Percentiles rank a stretch among this genome's conserved stretches.
phyloP scores from a whole-genome alignment of 2,888 invertebrate genomes.

The Orthosia gothica region DNA sequence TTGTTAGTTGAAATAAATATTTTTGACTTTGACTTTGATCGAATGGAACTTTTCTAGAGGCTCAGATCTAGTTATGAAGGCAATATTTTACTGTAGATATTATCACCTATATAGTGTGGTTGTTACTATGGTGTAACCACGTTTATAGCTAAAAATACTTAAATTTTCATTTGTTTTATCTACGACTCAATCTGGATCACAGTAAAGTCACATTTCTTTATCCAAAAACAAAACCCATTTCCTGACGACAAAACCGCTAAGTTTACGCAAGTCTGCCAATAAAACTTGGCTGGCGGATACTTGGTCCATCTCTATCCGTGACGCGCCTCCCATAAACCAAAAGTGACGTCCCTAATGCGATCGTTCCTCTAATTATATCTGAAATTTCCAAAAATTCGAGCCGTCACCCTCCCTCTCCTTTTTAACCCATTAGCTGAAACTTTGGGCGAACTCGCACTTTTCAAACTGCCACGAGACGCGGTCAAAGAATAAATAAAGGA shows the following conservation, averaged over 20 bases:
- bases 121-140: no score
- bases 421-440: slow-evolving; percentile 88
- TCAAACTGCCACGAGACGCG: slow-evolving; percentile 73
- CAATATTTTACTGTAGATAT: no score
- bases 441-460: slow-evolving; percentile 83
- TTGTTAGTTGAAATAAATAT: no score
- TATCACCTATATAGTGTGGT: no score
- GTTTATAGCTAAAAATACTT: no score
- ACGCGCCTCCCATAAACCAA: slow-evolving; percentile 84
- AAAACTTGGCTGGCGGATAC: slow-evolving; percentile 73
- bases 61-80: no score
- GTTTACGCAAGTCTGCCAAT: slow-evolving; percentile 75
- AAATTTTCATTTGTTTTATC: no score
- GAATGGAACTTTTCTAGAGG: no score
- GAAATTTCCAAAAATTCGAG: slow-evolving; percentile 87
- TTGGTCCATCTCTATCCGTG: slow-evolving; percentile 65
- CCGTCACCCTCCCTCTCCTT: slow-evolving; percentile 72
- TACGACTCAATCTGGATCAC: no score
- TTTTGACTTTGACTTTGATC: no score
- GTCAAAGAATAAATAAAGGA: slow-evolving; percentile 68
- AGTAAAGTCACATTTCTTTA: slow-evolving; percentile 23
- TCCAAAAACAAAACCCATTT: slow-evolving; percentile 56
- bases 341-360: slow-evolving; percentile 89
- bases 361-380: slow-evolving; percentile 88
- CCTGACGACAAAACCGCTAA: slow-evolving; percentile 51